Conservation (phyloP, 64 coral and sea anemone genomes). For the Trachythela sp. region DNA sequence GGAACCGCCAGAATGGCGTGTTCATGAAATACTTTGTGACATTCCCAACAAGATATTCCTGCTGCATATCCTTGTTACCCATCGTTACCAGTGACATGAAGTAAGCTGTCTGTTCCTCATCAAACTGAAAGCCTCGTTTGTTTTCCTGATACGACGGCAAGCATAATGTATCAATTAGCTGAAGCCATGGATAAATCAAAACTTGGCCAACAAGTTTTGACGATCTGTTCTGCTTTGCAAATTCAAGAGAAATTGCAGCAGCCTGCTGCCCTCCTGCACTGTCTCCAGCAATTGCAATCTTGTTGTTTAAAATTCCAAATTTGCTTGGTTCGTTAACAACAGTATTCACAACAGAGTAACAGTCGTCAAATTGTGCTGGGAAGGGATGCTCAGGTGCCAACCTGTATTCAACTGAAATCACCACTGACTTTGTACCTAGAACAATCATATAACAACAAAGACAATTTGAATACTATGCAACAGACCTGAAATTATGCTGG, state of each 20-base stretch:
- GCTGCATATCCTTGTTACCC: background rate
- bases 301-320: background rate
- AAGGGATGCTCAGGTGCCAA: background rate
- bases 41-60: background rate
- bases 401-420: slow-evolving; percentile 14
- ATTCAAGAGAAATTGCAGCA: background rate
- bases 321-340: background rate
- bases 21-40: background rate
- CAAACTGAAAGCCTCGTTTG: background rate
- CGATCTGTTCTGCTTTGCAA: background rate
- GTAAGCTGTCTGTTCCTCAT: background rate
- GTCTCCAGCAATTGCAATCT: background rate
- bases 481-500: too few relatives aligned
- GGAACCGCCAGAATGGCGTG: background rate
- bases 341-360: background rate
- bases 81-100: background rate
- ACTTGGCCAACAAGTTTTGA: background rate
- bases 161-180: background rate
- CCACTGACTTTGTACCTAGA: slow-evolving; percentile 5
- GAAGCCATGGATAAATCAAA: slow-evolving; percentile 7
- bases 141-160: background rate
- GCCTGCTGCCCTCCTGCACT: background rate
- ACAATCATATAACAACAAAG: background rate
- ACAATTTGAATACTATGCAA: too few relatives aligned
- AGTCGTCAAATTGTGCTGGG: slow-evolving; percentile 15